A percentile compares a stretch with the other conserved stretches of the same genome.
phyloP scores from a whole-genome alignment of 2,797 vertebrate species.

The Uromys caudimaculatus region DNA sequence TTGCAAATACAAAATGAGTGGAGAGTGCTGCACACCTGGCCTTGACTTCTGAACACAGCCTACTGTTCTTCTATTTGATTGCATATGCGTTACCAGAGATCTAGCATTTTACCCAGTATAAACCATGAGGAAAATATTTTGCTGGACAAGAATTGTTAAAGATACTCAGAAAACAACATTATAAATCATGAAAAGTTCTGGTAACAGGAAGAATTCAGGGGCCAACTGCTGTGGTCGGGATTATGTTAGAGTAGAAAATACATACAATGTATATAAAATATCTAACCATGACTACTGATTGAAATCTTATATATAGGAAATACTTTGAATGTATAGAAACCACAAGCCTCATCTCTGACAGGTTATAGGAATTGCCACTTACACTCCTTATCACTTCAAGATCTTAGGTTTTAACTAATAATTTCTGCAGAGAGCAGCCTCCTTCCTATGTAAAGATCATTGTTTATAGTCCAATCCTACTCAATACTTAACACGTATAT shows the following conservation, averaged over 20 bases:
- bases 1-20: slow-evolving; percentile 73
- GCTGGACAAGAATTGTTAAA: neutral
- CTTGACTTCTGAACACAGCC: slow-evolving; percentile 60
- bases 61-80: slow-evolving; percentile 59
- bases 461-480: neutral
- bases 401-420: neutral
- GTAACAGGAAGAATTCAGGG: neutral
- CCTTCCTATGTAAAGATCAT: neutral
- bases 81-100: neutral
- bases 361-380: neutral
- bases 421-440: neutral
- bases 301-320: neutral
- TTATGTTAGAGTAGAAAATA: neutral
- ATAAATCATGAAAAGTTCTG: neutral
- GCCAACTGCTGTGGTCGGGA: neutral
- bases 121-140: slow-evolving; percentile 30
- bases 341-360: neutral
- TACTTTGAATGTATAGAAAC: neutral
- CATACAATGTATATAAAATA: neutral
- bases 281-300: neutral
- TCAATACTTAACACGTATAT: neutral
- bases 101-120: neutral
- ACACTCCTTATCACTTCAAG: neutral
- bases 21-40: neutral
- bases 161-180: slow-evolving; percentile 1